Percentiles rank a stretch among this genome's conserved stretches.
Evolutionary conservation across 2,113 vertebrate genomes (phyloP).

Genomic region (Carassius gibelio): DNA sequence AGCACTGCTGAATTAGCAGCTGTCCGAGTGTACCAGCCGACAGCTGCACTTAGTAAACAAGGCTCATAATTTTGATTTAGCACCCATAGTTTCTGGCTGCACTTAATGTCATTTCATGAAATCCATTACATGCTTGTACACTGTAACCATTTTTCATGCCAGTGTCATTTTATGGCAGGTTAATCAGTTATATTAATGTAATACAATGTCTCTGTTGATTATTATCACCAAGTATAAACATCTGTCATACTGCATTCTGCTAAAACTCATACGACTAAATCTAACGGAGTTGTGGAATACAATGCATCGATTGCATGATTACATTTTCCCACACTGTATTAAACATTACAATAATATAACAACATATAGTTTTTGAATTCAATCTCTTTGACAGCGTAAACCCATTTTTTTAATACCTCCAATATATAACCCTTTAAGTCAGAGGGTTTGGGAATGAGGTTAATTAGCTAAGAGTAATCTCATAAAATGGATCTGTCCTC

Average conservation of each 20-base stretch:
- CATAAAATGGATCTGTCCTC: conserved; percentile 50
- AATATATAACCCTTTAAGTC: conserved; percentile 5
- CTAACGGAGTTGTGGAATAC: neutral
- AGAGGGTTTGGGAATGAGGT: conserved; percentile 37
- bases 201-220: conserved; percentile 42
- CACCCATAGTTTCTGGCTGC: conserved; percentile 15
- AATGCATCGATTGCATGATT: neutral
- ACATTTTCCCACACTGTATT: neutral
- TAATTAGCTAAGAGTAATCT: conserved; percentile 52
- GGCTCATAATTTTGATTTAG: conserved; percentile 60
- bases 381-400: neutral
- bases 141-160: conserved; percentile 45
- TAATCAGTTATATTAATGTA: conserved; percentile 48
- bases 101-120: conserved; percentile 55
- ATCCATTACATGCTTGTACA: conserved; percentile 45
- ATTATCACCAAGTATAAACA: conserved; percentile 36
- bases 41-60: conserved; percentile 49
- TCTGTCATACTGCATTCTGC: conserved; percentile 11
- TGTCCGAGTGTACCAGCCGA: neutral
- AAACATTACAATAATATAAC: neutral
- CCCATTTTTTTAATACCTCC: neutral
- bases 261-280: conserved; percentile 19
- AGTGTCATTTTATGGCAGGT: conserved; percentile 40
- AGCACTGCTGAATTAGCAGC: conserved; percentile 12
- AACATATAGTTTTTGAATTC: neutral